Percentiles rank a stretch among this genome's conserved stretches.
Conservation (phyloP, 2,888 invertebrate genomes). For the Spisula solida region DNA sequence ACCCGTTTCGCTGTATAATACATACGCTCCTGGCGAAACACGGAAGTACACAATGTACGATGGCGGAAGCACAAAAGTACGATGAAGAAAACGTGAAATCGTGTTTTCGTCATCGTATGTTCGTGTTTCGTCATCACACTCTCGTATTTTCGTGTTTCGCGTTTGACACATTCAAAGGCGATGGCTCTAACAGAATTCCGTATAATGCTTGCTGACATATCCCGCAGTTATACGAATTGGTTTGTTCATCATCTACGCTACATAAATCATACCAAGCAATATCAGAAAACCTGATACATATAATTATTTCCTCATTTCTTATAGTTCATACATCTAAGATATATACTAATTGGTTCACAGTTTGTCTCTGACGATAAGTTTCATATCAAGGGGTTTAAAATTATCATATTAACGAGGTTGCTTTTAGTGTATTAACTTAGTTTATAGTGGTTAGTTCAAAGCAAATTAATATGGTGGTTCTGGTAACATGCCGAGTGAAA, state of each 20-base stretch:
- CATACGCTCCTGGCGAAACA: no score
- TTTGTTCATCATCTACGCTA: not conserved
- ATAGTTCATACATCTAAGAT: not conserved
- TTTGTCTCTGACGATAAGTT: not conserved
- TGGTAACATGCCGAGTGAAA: no score
- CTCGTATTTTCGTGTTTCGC: no score
- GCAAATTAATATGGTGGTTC: no score
- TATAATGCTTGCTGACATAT: not conserved
- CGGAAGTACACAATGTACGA: no score
- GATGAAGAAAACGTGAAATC: no score
- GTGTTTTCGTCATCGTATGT: no score
- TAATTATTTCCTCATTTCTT: not conserved
- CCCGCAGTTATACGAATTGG: not conserved
- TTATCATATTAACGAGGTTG: not conserved
- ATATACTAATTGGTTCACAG: not conserved
- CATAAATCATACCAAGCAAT: not conserved
- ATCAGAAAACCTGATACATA: not conserved
- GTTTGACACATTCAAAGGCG: no score
- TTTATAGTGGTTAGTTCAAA: not conserved
- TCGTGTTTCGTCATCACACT: no score
- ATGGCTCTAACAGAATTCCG: no score
- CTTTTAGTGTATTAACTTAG: constrained; percentile 9
- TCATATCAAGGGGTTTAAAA: not conserved
- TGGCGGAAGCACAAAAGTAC: no score
- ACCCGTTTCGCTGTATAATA: no score